Evolutionary conservation across 2,888 invertebrate species (phyloP).

Genomic region (Marronus borbonicus): DNA sequence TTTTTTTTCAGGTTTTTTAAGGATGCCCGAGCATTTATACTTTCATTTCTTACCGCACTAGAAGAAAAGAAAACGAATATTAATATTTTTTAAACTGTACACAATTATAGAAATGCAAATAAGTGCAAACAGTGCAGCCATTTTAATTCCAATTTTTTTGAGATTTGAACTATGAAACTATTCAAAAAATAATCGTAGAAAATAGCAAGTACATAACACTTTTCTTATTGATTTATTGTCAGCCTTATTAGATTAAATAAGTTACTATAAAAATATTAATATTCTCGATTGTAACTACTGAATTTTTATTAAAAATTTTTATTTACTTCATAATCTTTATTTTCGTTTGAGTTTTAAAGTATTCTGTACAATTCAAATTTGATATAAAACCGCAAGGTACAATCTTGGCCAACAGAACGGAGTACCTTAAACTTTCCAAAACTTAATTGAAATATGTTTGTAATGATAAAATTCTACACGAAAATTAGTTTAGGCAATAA

Average conservation of each 20-base stretch:
- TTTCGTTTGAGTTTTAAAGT: slow-evolving; percentile 29
- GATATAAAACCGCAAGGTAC: too few relatives aligned
- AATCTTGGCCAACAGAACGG: too few relatives aligned
- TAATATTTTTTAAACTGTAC: slow-evolving; percentile 15
- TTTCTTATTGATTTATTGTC: too few relatives aligned
- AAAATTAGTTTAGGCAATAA: too few relatives aligned
- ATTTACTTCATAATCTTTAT: slow-evolving; percentile 16
- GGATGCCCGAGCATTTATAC: slow-evolving; percentile 26
- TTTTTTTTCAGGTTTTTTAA: slow-evolving; percentile 28
- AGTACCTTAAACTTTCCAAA: too few relatives aligned
- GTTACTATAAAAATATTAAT: not conserved
- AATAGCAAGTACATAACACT: too few relatives aligned
- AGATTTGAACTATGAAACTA: too few relatives aligned
- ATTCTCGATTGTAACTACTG: not conserved
- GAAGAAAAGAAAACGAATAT: slow-evolving; percentile 4
- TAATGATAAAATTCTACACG: too few relatives aligned
- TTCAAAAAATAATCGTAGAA: too few relatives aligned
- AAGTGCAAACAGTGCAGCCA: not conserved
- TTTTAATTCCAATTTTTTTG: not conserved
- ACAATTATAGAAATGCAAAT: not conserved
- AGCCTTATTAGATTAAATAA: not conserved
- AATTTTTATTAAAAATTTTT: not conserved
- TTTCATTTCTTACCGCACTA: slow-evolving; percentile 28
- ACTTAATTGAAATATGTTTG: too few relatives aligned
- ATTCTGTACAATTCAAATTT: not conserved